phyloP scores from a whole-genome alignment of 2,113 vertebrate genomes.

The Psophia crepitans region DNA sequence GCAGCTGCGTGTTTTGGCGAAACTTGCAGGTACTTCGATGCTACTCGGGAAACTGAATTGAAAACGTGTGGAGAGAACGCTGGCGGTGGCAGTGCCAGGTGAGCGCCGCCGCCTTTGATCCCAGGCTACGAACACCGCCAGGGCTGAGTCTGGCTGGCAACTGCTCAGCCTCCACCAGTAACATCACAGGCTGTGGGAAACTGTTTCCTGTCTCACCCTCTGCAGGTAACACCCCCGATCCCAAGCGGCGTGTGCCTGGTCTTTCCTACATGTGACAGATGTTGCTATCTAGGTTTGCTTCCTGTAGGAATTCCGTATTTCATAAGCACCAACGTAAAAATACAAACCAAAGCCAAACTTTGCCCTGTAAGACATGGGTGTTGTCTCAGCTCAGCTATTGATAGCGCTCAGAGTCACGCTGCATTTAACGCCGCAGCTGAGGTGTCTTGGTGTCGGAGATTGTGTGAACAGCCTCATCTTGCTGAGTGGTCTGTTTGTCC shows the following conservation, averaged over 20 bases:
- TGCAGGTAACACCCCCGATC: neutral
- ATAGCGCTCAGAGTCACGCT: neutral
- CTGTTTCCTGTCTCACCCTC: neutral
- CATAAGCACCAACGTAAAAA: neutral
- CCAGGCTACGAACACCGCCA: neutral
- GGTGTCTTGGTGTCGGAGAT: neutral
- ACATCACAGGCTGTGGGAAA: neutral
- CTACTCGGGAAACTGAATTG: neutral
- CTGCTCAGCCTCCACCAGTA: neutral
- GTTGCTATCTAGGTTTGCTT: neutral
- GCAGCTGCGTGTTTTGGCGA: neutral
- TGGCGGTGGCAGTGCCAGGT: fast-evolving
- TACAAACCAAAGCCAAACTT: neutral
- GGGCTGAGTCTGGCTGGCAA: neutral
- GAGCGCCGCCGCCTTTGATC: neutral
- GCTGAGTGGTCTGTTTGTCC: neutral
- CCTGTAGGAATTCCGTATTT: neutral
- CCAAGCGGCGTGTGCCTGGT: neutral
- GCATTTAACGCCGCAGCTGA: neutral
- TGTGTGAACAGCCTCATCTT: neutral
- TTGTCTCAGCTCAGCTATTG: neutral
- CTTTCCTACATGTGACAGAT: fast-evolving
- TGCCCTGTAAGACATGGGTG: neutral
- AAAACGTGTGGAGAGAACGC: neutral
- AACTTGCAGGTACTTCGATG: neutral